These are phyloP conservation scores for Orthosia gracilis DNA, from an alignment of 2,888 invertebrate genomes.

Conservation along the genomic window DNA sequence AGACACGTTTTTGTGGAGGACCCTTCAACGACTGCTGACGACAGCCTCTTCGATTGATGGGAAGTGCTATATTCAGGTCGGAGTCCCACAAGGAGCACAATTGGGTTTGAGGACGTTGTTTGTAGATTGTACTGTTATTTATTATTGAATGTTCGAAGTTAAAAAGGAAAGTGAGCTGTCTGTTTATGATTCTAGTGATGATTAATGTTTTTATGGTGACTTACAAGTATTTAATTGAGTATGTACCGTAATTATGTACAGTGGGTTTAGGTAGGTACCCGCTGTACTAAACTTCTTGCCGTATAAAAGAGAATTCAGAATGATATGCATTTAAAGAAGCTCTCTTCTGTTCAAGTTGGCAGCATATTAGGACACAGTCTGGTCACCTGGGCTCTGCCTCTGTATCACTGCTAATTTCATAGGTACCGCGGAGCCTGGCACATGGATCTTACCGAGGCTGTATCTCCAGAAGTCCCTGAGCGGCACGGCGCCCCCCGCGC, in stretches of 20 bases:
- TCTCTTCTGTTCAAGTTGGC: too few species aligned
- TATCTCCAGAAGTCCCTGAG: constrained; percentile 97
- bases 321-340: too few species aligned
- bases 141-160: background rate
- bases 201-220: background rate
- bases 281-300: too few species aligned
- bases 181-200: background rate
- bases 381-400: too few species aligned
- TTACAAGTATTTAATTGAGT: too few species aligned
- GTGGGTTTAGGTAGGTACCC: too few species aligned
- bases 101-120: constrained; percentile 4
- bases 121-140: background rate
- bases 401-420: background rate
- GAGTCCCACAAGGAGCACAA: constrained; percentile 20
- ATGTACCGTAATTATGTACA: too few species aligned
- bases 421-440: too few species aligned
- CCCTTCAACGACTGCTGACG: constrained; percentile 57
- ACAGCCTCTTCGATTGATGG: constrained; percentile 41
- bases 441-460: constrained; percentile 91
- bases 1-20: constrained; percentile 57
- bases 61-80: constrained; percentile 27
- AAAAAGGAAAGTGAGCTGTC: background rate
- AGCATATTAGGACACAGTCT: too few species aligned
- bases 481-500: constrained; percentile 95
- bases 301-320: too few species aligned